phyloP scores from a whole-genome alignment of 2,888 invertebrate species.

The Apodemia zela region DNA sequence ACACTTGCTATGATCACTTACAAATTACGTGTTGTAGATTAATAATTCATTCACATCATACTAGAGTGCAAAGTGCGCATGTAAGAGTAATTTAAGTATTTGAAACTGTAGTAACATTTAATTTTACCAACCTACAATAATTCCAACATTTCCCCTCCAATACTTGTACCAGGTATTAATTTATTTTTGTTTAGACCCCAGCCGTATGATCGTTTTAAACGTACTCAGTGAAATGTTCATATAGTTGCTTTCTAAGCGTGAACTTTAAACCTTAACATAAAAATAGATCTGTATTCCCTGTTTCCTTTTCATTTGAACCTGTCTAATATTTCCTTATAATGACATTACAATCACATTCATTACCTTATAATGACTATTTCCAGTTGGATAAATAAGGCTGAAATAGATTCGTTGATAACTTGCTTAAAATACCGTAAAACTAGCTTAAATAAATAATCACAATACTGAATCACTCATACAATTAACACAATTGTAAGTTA shows the following conservation, averaged over 20 bases:
- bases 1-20: too few species aligned
- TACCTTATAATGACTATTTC: neutral
- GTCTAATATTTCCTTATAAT: too few species aligned
- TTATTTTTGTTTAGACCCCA: neutral
- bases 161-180: neutral
- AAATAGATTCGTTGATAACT: neutral
- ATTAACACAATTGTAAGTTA: conserved; percentile 23
- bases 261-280: neutral
- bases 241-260: neutral
- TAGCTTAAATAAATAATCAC: conserved; percentile 37
- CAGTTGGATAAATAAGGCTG: neutral
- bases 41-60: too few species aligned
- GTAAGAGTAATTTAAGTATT: too few species aligned
- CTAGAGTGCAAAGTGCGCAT: too few species aligned
- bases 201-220: neutral
- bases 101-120: too few species aligned
- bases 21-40: too few species aligned
- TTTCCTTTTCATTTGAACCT: neutral
- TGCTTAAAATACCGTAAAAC: conserved; percentile 31
- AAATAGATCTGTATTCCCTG: conserved; percentile 3
- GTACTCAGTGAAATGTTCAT: neutral
- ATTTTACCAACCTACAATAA: too few species aligned
- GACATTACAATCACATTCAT: neutral
- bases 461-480: conserved; percentile 52
- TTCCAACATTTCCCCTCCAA: neutral